Evolutionary conservation across 2,797 vertebrate genomes (phyloP), one percentile per base, ranked within the genome.

Genomic region (Lepus oiostolus): DNA sequence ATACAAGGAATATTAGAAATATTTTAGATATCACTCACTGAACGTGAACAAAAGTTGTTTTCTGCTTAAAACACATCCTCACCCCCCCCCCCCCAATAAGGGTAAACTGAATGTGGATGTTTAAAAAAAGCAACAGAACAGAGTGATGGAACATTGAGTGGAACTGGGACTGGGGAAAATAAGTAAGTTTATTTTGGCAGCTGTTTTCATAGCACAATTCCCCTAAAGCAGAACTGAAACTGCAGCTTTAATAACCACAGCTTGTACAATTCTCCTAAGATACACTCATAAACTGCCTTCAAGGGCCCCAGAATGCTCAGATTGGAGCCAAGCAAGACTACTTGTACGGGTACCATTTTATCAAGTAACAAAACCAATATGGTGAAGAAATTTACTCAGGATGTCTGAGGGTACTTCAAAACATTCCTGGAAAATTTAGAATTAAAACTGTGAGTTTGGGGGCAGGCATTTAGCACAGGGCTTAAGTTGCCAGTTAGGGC

Each of bases 11-110:
- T 50, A 63, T 22, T 90, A 35, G 85, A 85, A 67, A 63, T 65
- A 63, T 47, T 81, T 91, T 60, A 77, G 76, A 91, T 60, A 58
- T 17, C 28, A 62, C 9, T 89, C 75, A 65, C 3, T 76, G 26
- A 76, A 95, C 71, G 38, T 35, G 17, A 91, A 76, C 28, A 80
- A 60, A 72, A 5, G 22, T 24, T 52, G 32, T 74, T 10, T 85
- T 77, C 74, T 96, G 38, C 71, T 74, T 54, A 93, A 88, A 83
- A 77, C 16, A 74, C 26, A 90, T 83, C 47, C 42, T 47, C 42
- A 8, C 42, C 7, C 70, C 76, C 26, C 68, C n/a, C 38, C 10
- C 35, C 67, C 42, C 67, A 26, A 35, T 62, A 54, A 84, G 10
- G 16, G 62, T 80, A 88, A 93, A 90, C 0, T 2, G 4, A 79